Evolutionary conservation across 2,888 invertebrate genomes (phyloP).

Genomic region (Choristoneura rosaceana): DNA sequence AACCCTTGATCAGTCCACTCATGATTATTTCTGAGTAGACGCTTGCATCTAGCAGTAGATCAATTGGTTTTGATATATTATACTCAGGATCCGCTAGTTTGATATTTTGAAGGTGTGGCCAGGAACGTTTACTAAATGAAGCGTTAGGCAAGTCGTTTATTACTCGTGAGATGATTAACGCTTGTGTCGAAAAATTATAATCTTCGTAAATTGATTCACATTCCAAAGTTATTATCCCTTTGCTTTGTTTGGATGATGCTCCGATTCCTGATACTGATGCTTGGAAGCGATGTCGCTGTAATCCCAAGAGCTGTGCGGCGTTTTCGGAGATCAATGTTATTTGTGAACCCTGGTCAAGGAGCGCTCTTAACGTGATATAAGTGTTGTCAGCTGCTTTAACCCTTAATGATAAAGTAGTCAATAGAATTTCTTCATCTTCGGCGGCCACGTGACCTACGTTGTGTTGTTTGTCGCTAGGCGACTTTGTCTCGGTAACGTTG

Average conservation of each 20-base stretch:
- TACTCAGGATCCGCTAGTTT: conserved; percentile 45
- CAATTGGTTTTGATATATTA: conserved; percentile 24
- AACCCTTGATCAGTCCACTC: conserved; percentile 38
- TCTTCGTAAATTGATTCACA: conserved; percentile 42
- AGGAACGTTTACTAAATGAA: conserved; percentile 39
- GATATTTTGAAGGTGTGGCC: conserved; percentile 42
- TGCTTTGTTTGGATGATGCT: conserved; percentile 16
- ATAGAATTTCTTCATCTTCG: not conserved
- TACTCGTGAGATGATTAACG: conserved; percentile 19
- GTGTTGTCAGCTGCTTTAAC: conserved; percentile 1
- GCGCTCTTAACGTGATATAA: conserved; percentile 30
- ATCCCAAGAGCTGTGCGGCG: conserved; percentile 33
- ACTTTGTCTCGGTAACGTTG: too few species aligned
- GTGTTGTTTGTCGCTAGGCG: not conserved
- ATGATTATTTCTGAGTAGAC: conserved; percentile 28
- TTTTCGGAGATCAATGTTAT: conserved; percentile 23
- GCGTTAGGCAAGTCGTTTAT: conserved; percentile 40
- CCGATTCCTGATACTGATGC: not conserved
- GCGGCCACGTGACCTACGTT: not conserved
- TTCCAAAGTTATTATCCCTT: conserved; percentile 33
- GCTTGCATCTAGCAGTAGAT: conserved; percentile 25
- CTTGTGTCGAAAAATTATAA: conserved; percentile 40
- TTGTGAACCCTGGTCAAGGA: not conserved
- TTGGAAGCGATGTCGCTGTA: conserved; percentile 22
- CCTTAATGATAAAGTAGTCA: not conserved